Percentiles rank a stretch among this genome's conserved stretches.
Evolutionary conservation across 2,888 invertebrate genomes (phyloP).

Genomic region (Drosophila flavopinicola): DNA sequence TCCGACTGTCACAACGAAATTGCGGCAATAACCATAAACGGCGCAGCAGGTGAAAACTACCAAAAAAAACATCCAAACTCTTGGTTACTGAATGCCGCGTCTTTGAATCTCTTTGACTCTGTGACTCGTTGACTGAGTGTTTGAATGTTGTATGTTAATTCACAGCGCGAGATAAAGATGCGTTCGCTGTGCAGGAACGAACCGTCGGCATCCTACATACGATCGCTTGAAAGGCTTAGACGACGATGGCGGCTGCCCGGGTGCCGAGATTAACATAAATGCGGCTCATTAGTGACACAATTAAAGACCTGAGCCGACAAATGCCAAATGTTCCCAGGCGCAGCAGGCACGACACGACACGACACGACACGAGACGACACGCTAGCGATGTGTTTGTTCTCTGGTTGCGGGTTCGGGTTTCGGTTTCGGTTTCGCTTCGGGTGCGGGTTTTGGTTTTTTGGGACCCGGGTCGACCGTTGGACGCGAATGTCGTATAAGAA

Average conservation of each 20-base stretch:
- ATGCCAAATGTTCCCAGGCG: constrained; percentile 22
- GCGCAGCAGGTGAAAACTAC: constrained; percentile 79
- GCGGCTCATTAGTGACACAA: constrained; percentile 80
- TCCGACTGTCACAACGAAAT: constrained; percentile 80
- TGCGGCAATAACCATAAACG: constrained; percentile 81
- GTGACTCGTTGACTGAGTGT: constrained; percentile 23
- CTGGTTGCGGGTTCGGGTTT: constrained; percentile 16
- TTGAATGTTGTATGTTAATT: constrained; percentile 63
- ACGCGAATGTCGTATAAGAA: constrained; percentile 71
- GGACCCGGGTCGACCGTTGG: constrained; percentile 59
- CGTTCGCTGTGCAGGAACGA: constrained; percentile 17
- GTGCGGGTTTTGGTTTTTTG: constrained; percentile 18
- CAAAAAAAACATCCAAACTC: constrained; percentile 54
- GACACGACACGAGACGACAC: constrained; percentile 6
- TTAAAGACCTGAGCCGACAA: constrained; percentile 64
- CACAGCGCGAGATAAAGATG: constrained; percentile 62
- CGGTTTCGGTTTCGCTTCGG: constrained; percentile 6
- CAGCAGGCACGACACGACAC: constrained; percentile 10
- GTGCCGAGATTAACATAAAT: constrained; percentile 80
- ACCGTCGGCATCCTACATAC: constrained; percentile 21
- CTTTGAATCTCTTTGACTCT: constrained; percentile 15
- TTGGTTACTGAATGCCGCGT: constrained; percentile 27
- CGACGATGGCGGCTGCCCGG: constrained; percentile 43
- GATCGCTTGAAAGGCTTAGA: constrained; percentile 67
- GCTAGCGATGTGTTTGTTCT: constrained; percentile 9